Percentiles rank a stretch among this genome's conserved stretches.
Evolutionary conservation across 2,113 vertebrate genomes (phyloP).

Genomic region (Oreochromis niloticus): DNA sequence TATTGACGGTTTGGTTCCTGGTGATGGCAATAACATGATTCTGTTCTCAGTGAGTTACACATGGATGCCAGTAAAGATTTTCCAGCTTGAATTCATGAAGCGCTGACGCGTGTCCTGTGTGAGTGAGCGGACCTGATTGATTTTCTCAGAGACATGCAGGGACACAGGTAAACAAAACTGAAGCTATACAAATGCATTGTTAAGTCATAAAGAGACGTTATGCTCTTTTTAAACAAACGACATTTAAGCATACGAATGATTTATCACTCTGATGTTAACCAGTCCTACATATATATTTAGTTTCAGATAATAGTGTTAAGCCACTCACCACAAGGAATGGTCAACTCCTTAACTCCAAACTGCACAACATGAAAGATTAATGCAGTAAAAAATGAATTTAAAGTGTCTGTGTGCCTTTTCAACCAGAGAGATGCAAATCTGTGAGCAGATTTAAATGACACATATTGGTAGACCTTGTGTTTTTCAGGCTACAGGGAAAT

Average conservation of each 20-base stretch:
- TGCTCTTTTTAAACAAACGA: not conserved
- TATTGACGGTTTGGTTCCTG: not conserved
- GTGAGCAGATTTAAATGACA: slow-evolving; percentile 16
- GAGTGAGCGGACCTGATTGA: not conserved
- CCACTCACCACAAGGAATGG: slow-evolving; percentile 1
- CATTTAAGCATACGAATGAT: rapidly evolving
- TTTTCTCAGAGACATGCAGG: not conserved
- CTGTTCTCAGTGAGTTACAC: not conserved
- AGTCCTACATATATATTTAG: not conserved
- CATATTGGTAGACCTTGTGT: not conserved
- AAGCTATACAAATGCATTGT: not conserved
- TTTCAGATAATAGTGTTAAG: not conserved
- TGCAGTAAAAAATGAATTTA: not conserved
- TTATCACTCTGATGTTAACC: not conserved
- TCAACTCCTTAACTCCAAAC: not conserved
- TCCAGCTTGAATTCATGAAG: not conserved
- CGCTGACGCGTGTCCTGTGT: not conserved
- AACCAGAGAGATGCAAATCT: slow-evolving; percentile 29
- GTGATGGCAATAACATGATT: not conserved
- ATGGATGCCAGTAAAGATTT: not conserved
- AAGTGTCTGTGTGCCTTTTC: not conserved
- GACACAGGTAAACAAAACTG: not conserved
- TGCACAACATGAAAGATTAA: not conserved
- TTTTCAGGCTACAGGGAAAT: not conserved
- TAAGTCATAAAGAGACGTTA: not conserved